These are phyloP conservation scores for Brachypodius melanocephalos DNA, from an alignment of 2,113 vertebrate species.

Conservation along the genomic window DNA sequence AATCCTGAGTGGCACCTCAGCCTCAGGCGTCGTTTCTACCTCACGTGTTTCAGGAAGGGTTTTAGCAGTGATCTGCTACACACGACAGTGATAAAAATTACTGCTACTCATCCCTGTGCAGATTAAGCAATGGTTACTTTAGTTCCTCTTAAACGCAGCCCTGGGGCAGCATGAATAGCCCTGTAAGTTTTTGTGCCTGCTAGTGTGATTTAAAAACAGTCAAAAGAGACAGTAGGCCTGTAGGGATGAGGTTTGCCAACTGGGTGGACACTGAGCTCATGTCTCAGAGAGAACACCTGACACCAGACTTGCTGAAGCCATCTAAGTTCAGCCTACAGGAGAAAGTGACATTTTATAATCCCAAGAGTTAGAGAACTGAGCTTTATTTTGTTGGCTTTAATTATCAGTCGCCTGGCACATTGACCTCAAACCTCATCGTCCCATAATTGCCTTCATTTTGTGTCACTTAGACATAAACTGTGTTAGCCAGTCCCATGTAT, in stretches of 20 bases:
- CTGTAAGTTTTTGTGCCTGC: background rate
- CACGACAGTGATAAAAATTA: background rate
- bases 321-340: background rate
- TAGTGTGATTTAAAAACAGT: background rate
- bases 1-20: background rate
- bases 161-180: background rate
- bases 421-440: background rate
- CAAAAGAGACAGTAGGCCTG: background rate
- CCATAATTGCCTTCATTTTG: background rate
- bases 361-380: background rate
- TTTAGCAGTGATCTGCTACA: background rate
- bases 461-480: too few species aligned
- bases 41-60: background rate
- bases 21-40: background rate
- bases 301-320: background rate
- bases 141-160: background rate
- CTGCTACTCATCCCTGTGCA: background rate
- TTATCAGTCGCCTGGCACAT: accelerated
- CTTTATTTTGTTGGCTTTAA: background rate
- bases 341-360: background rate
- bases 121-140: conserved; percentile 6
- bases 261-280: accelerated
- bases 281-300: background rate
- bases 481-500: background rate
- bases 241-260: background rate